Percentiles rank a stretch among this genome's conserved stretches.
These are phyloP conservation scores for Acropora tenuis DNA, from an alignment of 64 coral and sea anemone genomes.

Conservation along the genomic window DNA sequence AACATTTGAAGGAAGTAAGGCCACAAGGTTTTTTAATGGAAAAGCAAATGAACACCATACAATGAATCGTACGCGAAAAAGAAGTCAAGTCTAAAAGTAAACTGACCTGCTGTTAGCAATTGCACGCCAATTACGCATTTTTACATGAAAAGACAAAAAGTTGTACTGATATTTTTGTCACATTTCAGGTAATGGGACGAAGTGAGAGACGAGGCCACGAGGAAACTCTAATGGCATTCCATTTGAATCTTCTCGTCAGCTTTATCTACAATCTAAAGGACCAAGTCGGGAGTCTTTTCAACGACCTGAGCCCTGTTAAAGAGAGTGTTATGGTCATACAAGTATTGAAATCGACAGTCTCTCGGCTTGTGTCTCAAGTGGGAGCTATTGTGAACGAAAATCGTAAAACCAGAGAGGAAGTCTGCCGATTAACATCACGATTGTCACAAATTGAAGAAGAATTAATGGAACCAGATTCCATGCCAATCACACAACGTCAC, in stretches of 20 bases:
- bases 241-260: not conserved
- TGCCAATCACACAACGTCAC: not conserved
- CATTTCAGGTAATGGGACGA: constrained; percentile 7
- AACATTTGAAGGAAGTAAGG: too few relatives aligned
- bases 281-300: not conserved
- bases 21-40: too few relatives aligned
- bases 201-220: constrained; percentile 9
- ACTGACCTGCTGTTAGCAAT: too few relatives aligned
- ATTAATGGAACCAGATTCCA: not conserved
- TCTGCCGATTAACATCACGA: constrained; percentile 9
- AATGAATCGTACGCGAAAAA: too few relatives aligned
- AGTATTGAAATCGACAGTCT: constrained; percentile 27
- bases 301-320: not conserved
- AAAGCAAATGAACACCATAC: too few relatives aligned
- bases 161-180: not conserved
- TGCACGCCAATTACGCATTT: too few relatives aligned
- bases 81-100: too few relatives aligned
- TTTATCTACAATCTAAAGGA: constrained; percentile 1
- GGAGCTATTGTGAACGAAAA: not conserved
- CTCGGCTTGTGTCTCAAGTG: constrained; percentile 23
- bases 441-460: constrained; percentile 6
- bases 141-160: too few relatives aligned
- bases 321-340: constrained; percentile 5
- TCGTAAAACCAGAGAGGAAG: constrained; percentile 3
- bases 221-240: not conserved